Evolutionary conservation across 2,113 vertebrate species (phyloP), one percentile per base, ranked within the genome.

Genomic region (Platycercus adscitus): DNA sequence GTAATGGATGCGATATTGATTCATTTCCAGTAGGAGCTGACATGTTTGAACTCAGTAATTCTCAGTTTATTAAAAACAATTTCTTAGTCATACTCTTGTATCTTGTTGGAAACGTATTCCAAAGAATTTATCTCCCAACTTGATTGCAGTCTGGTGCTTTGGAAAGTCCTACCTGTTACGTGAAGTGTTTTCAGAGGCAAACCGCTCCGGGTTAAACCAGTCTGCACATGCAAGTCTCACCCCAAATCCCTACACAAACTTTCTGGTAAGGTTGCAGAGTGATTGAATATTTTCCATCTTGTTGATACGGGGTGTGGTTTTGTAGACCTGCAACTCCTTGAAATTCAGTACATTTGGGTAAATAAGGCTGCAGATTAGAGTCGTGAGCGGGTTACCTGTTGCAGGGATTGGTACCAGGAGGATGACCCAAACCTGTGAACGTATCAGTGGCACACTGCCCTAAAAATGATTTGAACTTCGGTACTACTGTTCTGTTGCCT

Each of bases 331-430:
- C 66, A 21, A 0, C 43, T 89, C 61, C 39, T 52, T 70, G 35
- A 39, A 20, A 28, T 52, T 8, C 0, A 0, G 39, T 43, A 2
- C 0, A 0, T 88, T 65, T 43, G 39, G 17, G 35, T 50, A 3
- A 41, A 39, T 47, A 81, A 37, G 65, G 53, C 63, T 81, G 66
- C 19, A 16, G 73, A 1, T 19, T 23, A 26, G 6, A 31, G n/a
- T 11, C 6, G 10, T 39, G 58, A 23, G 47, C 0, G 5, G 5
- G 33, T 71, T 41, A 46, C 78, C 63, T 91, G 58, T 61, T 72
- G 76, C 46, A 11, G 71, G 35, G 53, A 17, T 15, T 18, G 55
- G 0, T 66, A 8, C 1, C 23, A 4, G 76, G 41, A 44, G 8
- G n/a, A 24, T 21, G 16, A 89, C 24, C 69, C 39, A 76, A 55